Conservation (phyloP, 1,140 invertebrate species). For the Carcinoscorpius rotundicauda region DNA sequence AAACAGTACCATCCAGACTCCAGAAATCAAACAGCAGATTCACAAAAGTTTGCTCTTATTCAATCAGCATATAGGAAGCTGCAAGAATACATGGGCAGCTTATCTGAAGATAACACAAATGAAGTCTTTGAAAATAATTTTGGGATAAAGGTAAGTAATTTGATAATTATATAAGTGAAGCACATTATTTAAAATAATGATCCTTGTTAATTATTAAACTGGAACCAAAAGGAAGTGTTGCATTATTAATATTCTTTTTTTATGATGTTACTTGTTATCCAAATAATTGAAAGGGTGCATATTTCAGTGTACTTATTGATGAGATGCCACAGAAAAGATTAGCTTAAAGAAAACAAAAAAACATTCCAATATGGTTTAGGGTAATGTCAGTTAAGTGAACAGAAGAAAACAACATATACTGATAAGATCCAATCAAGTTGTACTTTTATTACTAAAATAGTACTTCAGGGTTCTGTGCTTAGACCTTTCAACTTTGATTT, state of each 20-base stretch:
- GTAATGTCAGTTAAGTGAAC: no score
- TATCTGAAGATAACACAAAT: constrained; percentile 32
- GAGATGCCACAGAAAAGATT: neutral
- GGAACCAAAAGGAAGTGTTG: neutral
- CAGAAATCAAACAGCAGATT: constrained; percentile 46
- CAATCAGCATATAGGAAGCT: constrained; percentile 43
- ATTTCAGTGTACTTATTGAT: neutral
- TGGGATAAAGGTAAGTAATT: constrained; percentile 38
- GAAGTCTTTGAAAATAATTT: constrained; percentile 34
- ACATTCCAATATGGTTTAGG: no score
- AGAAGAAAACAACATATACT: no score
- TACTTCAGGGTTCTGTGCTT: no score
- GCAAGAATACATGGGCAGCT: constrained; percentile 30
- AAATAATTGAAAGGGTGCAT: neutral
- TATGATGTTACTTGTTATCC: constrained; percentile 1
- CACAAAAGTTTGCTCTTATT: constrained; percentile 54
- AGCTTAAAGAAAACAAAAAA: neutral
- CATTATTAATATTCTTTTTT: neutral
- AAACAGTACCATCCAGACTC: constrained; percentile 75
- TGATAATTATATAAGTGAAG: neutral
- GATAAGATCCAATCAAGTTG: no score
- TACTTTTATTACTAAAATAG: no score
- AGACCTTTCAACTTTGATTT: no score
- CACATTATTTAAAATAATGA: neutral
- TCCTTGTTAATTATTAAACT: neutral